Evolutionary conservation across 35 echinoderm and acorn worm species (phyloP), one percentile per base, ranked within the genome.

Genomic region (Heliocidaris tuberculata): DNA sequence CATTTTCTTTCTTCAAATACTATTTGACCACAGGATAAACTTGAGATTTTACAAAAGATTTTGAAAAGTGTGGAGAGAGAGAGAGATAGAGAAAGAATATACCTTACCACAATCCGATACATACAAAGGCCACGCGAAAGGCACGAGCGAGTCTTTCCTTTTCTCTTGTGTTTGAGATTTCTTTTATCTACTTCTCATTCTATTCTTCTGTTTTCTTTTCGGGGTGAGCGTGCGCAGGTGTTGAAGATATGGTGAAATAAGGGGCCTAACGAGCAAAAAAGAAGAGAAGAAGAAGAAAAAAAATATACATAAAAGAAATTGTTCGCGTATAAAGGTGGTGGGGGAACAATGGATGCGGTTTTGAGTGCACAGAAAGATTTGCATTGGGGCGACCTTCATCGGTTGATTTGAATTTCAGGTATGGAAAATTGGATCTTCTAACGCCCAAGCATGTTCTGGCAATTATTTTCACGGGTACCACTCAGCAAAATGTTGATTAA

Each of bases 81-180:
- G 48, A 49, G 48, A 49, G 50, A 52, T 6, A 32, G 50, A 50
- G 48, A 59, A 93, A 49, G 50, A 59, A 59, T 52, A 93, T 27
- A 30, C 10, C 91, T 93, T 15, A 50, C 91, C 50, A 93, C 47
- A 93, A 93, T 93, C 91, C 49, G 6, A 93, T 93, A 93, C 91
- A n/a, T n/a, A 93, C 91, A 93, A 93, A 93, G 50, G 87, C 2
- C 87, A 89, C 87, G 87, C 87, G 87, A 89, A 89, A 89, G 87
- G 87, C 87, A 89, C 87, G 87, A 89, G 87, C 87, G 31, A 27
- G 47, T 47, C 12, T 89, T n/a, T 89, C 47, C 47, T 89, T 11
- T 89, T 89, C 29, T 89, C 87, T 48, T 89, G 87, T 89, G 3
- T 89, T 89, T 89, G 31, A 89, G 87, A 89, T 89, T 89, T 89